These are phyloP conservation scores for Carabus problematicus DNA, from an alignment of 2,888 invertebrate species.

Conservation along the genomic window DNA sequence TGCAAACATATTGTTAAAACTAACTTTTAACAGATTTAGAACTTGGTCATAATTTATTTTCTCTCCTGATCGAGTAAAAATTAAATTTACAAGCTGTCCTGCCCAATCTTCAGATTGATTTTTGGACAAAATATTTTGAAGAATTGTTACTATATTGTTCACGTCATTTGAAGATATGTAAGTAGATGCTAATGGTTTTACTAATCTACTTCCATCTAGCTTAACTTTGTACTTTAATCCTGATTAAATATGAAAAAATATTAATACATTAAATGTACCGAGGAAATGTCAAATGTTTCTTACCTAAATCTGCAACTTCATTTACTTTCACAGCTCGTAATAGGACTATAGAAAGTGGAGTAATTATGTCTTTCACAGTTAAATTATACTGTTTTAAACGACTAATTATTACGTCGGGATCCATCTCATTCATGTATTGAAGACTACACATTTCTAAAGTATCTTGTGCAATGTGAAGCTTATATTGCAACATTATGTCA, in stretches of 20 bases:
- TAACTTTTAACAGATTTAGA: conserved; percentile 60
- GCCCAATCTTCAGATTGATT: conserved; percentile 64
- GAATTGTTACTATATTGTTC: conserved; percentile 59
- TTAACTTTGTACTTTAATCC: conserved; percentile 58
- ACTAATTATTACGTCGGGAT: conserved; percentile 62
- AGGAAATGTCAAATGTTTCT: conserved; percentile 5
- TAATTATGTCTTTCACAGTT: conserved; percentile 56
- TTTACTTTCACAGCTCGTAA: conserved; percentile 60
- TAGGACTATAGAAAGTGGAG: conserved; percentile 62
- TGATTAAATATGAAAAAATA: conserved; percentile 47
- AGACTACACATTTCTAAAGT: conserved; percentile 65
- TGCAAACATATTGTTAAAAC: conserved; percentile 18
- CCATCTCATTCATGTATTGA: conserved; percentile 63
- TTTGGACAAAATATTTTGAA: conserved; percentile 61
- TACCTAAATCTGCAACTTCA: conserved; percentile 40
- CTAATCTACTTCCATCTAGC: conserved; percentile 61
- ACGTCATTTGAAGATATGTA: conserved; percentile 62
- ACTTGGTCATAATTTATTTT: conserved; percentile 59
- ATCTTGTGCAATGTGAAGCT: conserved; percentile 65
- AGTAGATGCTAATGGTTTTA: conserved; percentile 61
- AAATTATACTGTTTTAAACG: conserved; percentile 62
- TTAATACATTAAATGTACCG: neutral
- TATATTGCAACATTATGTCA: conserved; percentile 62
- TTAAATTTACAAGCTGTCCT: conserved; percentile 64
- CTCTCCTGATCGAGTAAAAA: conserved; percentile 60